A percentile compares a stretch with the other conserved stretches of the same genome.
phyloP scores from a whole-genome alignment of 2,888 invertebrate species.

The Ophioninae sp. region DNA sequence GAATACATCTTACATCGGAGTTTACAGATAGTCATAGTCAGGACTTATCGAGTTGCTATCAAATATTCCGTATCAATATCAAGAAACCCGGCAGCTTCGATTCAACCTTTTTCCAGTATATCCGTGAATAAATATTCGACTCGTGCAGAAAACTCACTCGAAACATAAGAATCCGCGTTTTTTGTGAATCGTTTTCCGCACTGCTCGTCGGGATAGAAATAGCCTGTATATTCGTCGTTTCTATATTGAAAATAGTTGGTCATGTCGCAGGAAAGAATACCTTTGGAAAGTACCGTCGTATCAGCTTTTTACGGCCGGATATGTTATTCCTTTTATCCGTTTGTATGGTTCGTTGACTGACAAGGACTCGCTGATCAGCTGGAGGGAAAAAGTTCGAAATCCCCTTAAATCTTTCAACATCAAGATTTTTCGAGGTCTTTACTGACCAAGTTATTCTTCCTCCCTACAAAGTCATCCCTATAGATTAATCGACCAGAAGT shows the following conservation, averaged over 20 bases:
- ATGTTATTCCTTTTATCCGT: slow-evolving; percentile 31
- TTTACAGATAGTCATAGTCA: too few relatives aligned
- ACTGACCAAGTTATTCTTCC: background rate
- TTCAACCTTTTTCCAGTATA: too few relatives aligned
- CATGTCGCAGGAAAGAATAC: slow-evolving; percentile 12
- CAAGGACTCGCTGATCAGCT: background rate
- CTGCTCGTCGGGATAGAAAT: background rate
- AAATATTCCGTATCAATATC: too few relatives aligned
- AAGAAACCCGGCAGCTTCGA: too few relatives aligned
- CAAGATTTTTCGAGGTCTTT: slow-evolving; percentile 16
- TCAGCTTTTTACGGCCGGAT: slow-evolving; percentile 35
- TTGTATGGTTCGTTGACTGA: slow-evolving; percentile 11
- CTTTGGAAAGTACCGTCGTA: slow-evolving; percentile 28
- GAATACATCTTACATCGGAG: too few relatives aligned
- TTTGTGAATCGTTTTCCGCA: slow-evolving; percentile 20
- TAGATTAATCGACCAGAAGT: slow-evolving; percentile 17
- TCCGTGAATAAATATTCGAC: slow-evolving; percentile 1
- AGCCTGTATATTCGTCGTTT: slow-evolving; percentile 20
- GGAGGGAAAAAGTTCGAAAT: slow-evolving; percentile 11
- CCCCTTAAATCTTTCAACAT: slow-evolving; percentile 22
- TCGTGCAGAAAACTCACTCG: background rate
- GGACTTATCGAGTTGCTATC: too few relatives aligned
- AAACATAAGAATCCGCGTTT: slow-evolving; percentile 9
- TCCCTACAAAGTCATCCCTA: slow-evolving; percentile 10
- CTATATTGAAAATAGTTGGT: slow-evolving; percentile 13